Percentiles rank a stretch among this genome's conserved stretches.
These are phyloP conservation scores for Drosophila nikananu DNA, from an alignment of 1,140 invertebrate genomes.

Conservation along the genomic window DNA sequence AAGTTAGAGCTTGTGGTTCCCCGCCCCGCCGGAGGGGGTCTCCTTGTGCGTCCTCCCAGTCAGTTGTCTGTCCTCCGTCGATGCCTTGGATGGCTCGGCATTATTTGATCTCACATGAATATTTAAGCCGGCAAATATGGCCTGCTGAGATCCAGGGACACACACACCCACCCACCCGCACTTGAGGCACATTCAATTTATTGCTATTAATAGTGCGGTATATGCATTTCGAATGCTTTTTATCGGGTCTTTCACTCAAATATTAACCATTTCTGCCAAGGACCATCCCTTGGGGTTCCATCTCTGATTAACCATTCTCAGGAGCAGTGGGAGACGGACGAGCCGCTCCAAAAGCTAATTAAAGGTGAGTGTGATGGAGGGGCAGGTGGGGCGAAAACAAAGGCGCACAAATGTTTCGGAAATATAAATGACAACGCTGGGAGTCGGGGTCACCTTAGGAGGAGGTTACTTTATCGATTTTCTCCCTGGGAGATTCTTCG, in stretches of 20 bases:
- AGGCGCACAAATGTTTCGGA: slow-evolving; percentile 47
- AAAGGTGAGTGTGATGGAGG: slow-evolving; percentile 26
- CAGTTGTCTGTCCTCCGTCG: slow-evolving; percentile 35
- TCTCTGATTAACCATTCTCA: slow-evolving; percentile 26
- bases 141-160: slow-evolving; percentile 32
- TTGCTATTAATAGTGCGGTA: slow-evolving; percentile 71
- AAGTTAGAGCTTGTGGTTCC: slow-evolving; percentile 64
- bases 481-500: slow-evolving; percentile 22
- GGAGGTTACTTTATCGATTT: slow-evolving; percentile 20
- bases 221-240: slow-evolving; percentile 71
- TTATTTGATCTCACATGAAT: slow-evolving; percentile 79
- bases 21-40: slow-evolving; percentile 20
- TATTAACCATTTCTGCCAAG: slow-evolving; percentile 50
- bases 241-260: slow-evolving; percentile 46
- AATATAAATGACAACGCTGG: slow-evolving; percentile 34
- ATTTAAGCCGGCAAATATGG: slow-evolving; percentile 73
- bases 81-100: slow-evolving; percentile 38
- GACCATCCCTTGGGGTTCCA: slow-evolving; percentile 12
- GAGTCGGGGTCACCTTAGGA: slow-evolving; percentile 6
- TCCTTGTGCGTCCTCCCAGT: slow-evolving; percentile 11
- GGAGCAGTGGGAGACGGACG: background rate
- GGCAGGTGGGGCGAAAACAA: slow-evolving; percentile 15
- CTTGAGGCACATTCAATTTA: slow-evolving; percentile 67
- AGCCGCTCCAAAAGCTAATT: slow-evolving; percentile 38
- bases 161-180: slow-evolving; percentile 7